Evolutionary conservation across 1,140 invertebrate genomes (phyloP).

Genomic region (Drosophila yakuba): DNA sequence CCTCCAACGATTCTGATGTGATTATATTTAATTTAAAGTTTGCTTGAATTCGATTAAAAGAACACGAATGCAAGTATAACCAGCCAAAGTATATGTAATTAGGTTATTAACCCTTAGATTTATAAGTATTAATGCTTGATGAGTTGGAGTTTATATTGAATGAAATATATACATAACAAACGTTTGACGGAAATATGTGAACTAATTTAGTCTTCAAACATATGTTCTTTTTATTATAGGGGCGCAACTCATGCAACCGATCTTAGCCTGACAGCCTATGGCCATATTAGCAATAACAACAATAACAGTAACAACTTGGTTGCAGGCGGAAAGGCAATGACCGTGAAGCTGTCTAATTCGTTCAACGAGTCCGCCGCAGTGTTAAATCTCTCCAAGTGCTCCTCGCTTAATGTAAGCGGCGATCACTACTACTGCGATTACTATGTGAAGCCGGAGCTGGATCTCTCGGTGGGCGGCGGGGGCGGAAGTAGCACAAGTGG

Average conservation of each 20-base stretch:
- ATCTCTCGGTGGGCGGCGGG: conserved; percentile 55
- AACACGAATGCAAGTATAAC: too few species aligned
- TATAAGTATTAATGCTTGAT: too few species aligned
- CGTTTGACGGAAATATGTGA: too few species aligned
- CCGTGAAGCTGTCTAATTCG: conserved; percentile 58
- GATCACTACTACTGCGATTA: conserved; percentile 76
- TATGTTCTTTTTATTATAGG: conserved; percentile 32
- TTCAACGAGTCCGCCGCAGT: conserved; percentile 65
- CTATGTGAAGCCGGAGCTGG: conserved; percentile 76
- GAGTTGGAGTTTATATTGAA: too few species aligned
- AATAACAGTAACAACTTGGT: conserved; percentile 58
- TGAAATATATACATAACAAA: too few species aligned
- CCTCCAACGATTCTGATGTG: too few species aligned
- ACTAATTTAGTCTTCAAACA: too few species aligned
- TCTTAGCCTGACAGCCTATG: conserved; percentile 66
- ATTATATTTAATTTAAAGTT: too few species aligned
- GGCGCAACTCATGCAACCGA: conserved; percentile 76
- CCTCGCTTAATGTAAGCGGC: conserved; percentile 51
- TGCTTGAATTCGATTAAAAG: too few species aligned
- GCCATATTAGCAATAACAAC: conserved; percentile 59
- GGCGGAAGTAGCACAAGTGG: conserved; percentile 38
- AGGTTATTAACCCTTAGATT: too few species aligned
- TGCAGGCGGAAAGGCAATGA: conserved; percentile 44
- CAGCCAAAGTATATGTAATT: too few species aligned
- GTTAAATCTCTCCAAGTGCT: conserved; percentile 78